phyloP scores from a whole-genome alignment of 2,888 invertebrate species.

The Malachius bipustulatus region DNA sequence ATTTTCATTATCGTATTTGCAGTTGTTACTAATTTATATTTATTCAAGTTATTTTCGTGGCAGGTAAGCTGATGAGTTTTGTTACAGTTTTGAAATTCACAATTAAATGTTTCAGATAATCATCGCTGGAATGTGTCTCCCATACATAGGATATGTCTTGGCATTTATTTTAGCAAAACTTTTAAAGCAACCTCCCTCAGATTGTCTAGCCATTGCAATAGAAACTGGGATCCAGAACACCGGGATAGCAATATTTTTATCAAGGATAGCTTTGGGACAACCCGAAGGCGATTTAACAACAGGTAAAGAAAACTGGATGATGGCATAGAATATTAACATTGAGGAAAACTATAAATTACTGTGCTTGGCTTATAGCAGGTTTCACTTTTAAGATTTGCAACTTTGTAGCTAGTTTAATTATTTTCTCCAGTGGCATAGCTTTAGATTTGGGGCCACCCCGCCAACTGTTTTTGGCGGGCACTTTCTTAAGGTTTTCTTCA shows the following conservation, averaged over 20 bases:
- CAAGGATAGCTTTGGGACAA: slow-evolving; percentile 67
- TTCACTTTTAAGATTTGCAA: too few relatives aligned
- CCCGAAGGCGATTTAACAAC: slow-evolving; percentile 84
- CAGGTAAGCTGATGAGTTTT: too few relatives aligned
- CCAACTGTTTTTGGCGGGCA: too few relatives aligned
- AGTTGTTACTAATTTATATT: slow-evolving; percentile 75
- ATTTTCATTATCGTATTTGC: slow-evolving; percentile 79
- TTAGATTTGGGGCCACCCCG: too few relatives aligned
- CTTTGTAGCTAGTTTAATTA: too few relatives aligned
- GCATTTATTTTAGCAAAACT: slow-evolving; percentile 54
- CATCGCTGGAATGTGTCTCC: slow-evolving; percentile 66
- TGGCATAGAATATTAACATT: too few relatives aligned
- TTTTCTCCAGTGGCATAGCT: too few relatives aligned
- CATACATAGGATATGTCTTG: slow-evolving; percentile 66
- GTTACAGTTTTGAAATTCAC: neutral
- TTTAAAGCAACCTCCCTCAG: slow-evolving; percentile 49
- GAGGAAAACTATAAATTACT: too few relatives aligned
- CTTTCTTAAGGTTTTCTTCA: too few relatives aligned
- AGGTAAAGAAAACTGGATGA: slow-evolving; percentile 39
- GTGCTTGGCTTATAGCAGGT: too few relatives aligned
- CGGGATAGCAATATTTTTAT: slow-evolving; percentile 79
- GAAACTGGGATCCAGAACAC: slow-evolving; percentile 93
- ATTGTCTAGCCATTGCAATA: slow-evolving; percentile 78
- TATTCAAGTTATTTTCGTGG: slow-evolving; percentile 82
- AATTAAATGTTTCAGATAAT: slow-evolving; percentile 49